Conservation (phyloP, 2,888 invertebrate genomes). For the Nesidiocoris tenuis region DNA sequence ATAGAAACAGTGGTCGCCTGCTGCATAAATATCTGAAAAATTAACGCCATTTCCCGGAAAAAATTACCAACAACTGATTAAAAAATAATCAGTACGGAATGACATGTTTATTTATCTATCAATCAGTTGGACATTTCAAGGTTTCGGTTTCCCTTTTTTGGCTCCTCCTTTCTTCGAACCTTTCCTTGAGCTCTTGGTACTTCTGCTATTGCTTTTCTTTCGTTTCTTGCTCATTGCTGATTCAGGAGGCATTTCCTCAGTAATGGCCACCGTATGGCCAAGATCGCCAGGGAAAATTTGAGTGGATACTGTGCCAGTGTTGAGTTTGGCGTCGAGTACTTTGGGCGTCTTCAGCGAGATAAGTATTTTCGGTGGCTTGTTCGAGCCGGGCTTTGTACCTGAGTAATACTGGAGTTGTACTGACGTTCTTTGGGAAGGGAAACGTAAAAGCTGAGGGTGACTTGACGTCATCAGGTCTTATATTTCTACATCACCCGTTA, state of each 20-base stretch:
- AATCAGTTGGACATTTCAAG: too few species aligned
- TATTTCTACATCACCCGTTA: too few species aligned
- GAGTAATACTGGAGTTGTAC: neutral
- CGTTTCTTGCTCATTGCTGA: conserved; percentile 5
- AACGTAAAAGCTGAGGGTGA: too few species aligned
- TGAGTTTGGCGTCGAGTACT: conserved; percentile 13
- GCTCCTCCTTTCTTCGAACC: conserved; percentile 7
- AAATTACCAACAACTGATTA: too few species aligned
- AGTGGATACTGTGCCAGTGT: conserved; percentile 2
- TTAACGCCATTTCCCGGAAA: too few species aligned
- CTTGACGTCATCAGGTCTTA: too few species aligned
- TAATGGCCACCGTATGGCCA: neutral
- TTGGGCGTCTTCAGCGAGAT: conserved; percentile 31
- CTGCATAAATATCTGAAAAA: too few species aligned
- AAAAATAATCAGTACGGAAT: too few species aligned
- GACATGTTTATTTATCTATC: too few species aligned
- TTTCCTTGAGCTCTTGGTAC: neutral
- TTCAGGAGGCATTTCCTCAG: neutral
- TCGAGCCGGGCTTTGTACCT: conserved; percentile 25
- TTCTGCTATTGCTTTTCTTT: neutral
- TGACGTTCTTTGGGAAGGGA: too few species aligned
- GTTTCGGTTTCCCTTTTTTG: neutral
- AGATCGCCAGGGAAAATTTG: neutral
- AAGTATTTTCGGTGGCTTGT: conserved; percentile 23
- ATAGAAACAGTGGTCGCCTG: too few species aligned